Conservation (phyloP, 2,888 invertebrate species). For the Brachypterus glaber region DNA sequence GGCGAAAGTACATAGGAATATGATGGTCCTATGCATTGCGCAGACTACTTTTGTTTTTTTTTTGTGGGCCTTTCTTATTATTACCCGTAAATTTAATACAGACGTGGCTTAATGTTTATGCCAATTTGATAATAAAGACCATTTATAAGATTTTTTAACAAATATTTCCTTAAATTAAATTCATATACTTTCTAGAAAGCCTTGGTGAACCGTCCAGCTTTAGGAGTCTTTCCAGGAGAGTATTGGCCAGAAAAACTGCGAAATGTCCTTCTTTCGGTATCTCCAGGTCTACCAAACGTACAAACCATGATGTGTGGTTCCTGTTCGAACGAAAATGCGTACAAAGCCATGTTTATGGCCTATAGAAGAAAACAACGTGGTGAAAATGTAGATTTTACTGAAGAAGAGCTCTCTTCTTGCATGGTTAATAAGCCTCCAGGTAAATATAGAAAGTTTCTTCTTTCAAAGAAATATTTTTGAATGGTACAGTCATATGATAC, state of each 20-base stretch:
- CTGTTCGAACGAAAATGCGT: slow-evolving; percentile 96
- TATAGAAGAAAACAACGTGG: slow-evolving; percentile 70
- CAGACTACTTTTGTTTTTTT: no score
- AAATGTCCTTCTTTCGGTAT: slow-evolving; percentile 48
- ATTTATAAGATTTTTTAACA: no score
- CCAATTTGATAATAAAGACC: no score
- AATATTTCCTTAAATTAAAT: no score
- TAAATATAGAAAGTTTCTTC: no score
- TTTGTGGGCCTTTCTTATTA: no score
- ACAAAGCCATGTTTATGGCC: slow-evolving; percentile 85
- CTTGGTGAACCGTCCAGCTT: slow-evolving; percentile 85
- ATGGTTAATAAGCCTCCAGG: slow-evolving; percentile 82
- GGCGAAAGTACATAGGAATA: no score
- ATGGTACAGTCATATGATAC: no score
- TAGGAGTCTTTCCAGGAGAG: slow-evolving; percentile 83
- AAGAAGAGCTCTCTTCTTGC: slow-evolving; percentile 70
- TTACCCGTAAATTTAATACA: no score
- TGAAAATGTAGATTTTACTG: slow-evolving; percentile 55
- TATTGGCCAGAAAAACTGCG: slow-evolving; percentile 78
- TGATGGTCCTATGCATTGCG: no score
- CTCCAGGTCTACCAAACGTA: slow-evolving; percentile 69
- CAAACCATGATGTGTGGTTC: slow-evolving; percentile 98
- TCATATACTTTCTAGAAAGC: slow-evolving; percentile 51
- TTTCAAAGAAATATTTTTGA: no score
- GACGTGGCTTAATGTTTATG: no score